Evolutionary conservation across 2,113 vertebrate genomes (phyloP).

Genomic region (Tricholaema leucomelas): DNA sequence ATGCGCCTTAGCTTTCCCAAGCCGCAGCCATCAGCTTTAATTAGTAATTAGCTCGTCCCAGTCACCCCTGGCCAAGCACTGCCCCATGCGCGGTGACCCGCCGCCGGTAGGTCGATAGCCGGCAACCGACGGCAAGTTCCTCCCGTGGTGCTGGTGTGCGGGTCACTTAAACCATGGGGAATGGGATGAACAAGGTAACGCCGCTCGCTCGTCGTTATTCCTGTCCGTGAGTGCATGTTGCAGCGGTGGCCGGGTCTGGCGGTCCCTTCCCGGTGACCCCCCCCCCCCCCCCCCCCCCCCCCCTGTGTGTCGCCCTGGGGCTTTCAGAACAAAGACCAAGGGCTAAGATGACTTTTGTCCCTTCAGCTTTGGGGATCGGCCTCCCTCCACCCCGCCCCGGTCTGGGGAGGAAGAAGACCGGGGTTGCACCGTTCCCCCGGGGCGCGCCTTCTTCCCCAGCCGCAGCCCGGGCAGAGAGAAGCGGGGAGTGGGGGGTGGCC

Average conservation of each 20-base stretch:
- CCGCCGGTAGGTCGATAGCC: background rate
- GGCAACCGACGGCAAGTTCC: background rate
- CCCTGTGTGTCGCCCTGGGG: background rate
- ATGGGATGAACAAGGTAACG: slow-evolving; percentile 81
- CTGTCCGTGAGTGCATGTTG: background rate
- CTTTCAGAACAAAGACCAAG: background rate
- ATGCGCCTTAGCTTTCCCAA: background rate
- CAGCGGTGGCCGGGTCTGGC: background rate
- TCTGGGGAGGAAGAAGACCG: background rate
- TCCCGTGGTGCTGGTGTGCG: slow-evolving; percentile 7
- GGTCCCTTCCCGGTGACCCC: background rate
- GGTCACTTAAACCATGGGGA: slow-evolving; percentile 73
- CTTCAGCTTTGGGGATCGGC: background rate
- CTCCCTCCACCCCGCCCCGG: too few relatives aligned
- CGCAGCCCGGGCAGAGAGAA: background rate
- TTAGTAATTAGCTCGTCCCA: background rate
- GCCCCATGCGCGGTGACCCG: background rate
- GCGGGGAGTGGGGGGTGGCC: background rate
- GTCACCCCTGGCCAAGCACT: background rate
- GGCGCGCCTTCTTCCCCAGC: background rate
- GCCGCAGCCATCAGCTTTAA: background rate
- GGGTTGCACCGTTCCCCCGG: background rate
- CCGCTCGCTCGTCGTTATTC: background rate
- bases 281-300: background rate
- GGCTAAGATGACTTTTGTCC: background rate